Evolutionary conservation across 2,113 vertebrate species (phyloP), one percentile per base, ranked within the genome.

Genomic region (Gavialis gangeticus): DNA sequence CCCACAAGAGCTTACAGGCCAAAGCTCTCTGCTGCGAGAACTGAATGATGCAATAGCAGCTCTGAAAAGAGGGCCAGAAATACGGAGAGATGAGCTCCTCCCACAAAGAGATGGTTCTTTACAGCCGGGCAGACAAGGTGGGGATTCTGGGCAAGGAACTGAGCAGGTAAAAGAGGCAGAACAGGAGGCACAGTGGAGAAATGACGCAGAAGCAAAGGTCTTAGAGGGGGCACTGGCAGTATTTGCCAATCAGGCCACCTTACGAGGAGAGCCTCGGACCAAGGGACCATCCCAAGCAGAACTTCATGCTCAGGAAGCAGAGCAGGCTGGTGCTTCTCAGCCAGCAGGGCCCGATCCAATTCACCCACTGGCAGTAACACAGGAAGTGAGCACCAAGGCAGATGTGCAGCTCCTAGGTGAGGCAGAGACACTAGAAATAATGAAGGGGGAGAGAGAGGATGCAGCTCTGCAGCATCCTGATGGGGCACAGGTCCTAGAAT

Each of bases 11-110:
- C 8, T 59, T 67, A 58, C 91, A 69, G 91, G 81, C 58, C 93
- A 85, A 71, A 95, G 80, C 82, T 97, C 97, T 94, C 92, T 97
- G 95, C 91, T 97, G 67, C 95, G 92, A 85, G 97, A 97, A 91
- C 95, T 97, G 94, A 94, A 92, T 67, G 95, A 96, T 25, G 96
- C 96, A 80, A 96, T 95, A 30, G 92, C 73, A 2, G 88, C 92
- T 71, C 91, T 95, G 90, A 94, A 79, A 90, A 82, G 89, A 60
- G 92, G 85, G 60, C 60, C 94, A 85, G 89, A 87, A 88, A 24
- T 60, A 21, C 91, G 95, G 62, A 67, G 57, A 0, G 24, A 1
- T 21, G 17, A 88, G 56, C 3, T 73, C 57, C 58, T 34, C 3
- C 1, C 14, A 0, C 77, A 5, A 1, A 25, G 57, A 79, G 86